Evolutionary conservation across 2,113 vertebrate species (phyloP), one percentile per base, ranked within the genome.

Genomic region (Panurus biarmicus): DNA sequence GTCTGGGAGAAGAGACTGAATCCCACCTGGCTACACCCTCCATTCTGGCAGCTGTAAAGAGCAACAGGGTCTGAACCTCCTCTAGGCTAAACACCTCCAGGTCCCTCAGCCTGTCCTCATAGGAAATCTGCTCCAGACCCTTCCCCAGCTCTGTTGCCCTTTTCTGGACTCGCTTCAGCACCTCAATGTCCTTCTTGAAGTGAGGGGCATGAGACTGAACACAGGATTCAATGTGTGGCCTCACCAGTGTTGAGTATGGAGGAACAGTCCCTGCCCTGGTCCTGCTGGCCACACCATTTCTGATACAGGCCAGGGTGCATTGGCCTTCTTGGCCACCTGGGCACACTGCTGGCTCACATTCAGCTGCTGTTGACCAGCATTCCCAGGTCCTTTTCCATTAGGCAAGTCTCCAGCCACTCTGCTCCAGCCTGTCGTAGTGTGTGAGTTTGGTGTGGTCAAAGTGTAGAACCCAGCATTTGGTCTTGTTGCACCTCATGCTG

Each of bases 171-270:
- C 1, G 3, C 6, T 60, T 20, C 28, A 53, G 11, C 19, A 17
- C 11, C 6, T 38, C 53, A 29, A 3, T 23, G 9, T 64, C 13
- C 23, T 57, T 65, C 22, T 36, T 58, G 13, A 10, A 17, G 6
- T 51, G 1, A 66, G 15, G 8, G 28, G 20, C 33, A 8, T 6
- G 38, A 10, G 10, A 73, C 19, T 60, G 53, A 33, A 12, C 4
- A 11, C 28, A 45, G 38, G 47, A 51, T 58, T 45, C 0, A 1
- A 60, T 0, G 2, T 38, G 11, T 4, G 8, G 15, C 51, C 28
- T 53, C 33, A 17, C 28, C 19, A 51, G 23, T 51, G 33, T 23
- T 0, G 0, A 38, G 40, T 28, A 29, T 6, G 14, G 23, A 1
- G 19, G 9, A 0, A 51, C 33, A 73, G 38, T 58, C 33, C 0